Evolutionary conservation across 2,888 invertebrate genomes (phyloP), one percentile per base, ranked within the genome.

Genomic region (Dynastes hyllus): DNA sequence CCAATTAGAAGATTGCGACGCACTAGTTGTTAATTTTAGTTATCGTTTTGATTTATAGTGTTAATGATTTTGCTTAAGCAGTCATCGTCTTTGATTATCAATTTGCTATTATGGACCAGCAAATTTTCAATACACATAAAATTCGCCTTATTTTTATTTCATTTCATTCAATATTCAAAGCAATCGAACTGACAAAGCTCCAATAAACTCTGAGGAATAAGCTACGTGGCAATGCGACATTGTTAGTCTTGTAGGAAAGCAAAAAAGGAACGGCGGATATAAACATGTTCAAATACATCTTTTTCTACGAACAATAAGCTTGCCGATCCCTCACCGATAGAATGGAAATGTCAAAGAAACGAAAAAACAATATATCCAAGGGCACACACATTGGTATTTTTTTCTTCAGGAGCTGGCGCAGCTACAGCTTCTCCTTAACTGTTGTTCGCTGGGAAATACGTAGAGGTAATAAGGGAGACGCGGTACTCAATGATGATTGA

Each of bases 321-420:
- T 58, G 22, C 8, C 9, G 55, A 58, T 58, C 55, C 22, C 8
- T 27, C 22, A 22, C 55, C 5, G 22, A 16, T 27, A 58, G 55
- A 27, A 58, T 58, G n/a, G 55, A 58, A 58, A 58, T 58, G 55
- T 58, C 55, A 58, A 9, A 16, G 27, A 3, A 58, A 58, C 9
- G 55, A 58, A 45, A 45, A 22, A 58, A 58, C 22, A 58, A 58
- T 58, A 45, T 45, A 58, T 58, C 55, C 55, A 58, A 58, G 55
- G n/a, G 13, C 53, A 16, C 55, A 27, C 9, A 22, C 55, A 58
- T 27, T 58, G 22, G 8, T 0, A 58, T 58, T 58, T 58, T 58
- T 58, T 55, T 55, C n/a, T 22, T 1, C 55, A 22, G 55, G n/a
- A 16, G 11, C 8, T 45, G 9, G 45, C 45, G 45, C 8, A 45